Evolutionary conservation across 2,113 vertebrate species (phyloP), one percentile per base, ranked within the genome.

Genomic region (Girardinichthys multiradiatus): DNA sequence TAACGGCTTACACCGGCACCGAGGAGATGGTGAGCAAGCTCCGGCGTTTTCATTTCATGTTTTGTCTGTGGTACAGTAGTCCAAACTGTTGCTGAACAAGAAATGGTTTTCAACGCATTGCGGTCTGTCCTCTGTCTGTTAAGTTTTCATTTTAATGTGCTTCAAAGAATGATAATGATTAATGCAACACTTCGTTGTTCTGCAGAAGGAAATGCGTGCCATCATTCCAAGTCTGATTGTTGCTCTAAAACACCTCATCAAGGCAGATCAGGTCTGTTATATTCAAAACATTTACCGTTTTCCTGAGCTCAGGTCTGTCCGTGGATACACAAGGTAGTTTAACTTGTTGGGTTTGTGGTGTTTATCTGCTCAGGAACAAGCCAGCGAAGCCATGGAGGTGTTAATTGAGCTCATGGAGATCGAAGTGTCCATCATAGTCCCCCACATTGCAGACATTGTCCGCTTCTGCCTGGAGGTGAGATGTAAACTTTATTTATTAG

Each of bases 341-440:
- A 14, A 30, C 2, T 37, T 1, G 68, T 13, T 58, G 10, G 7
- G 6, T 68, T 26, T 85, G 24, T 83, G 15, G 21, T 57, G 15
- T 77, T 2, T 72, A 17, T 88, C 42, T 67, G 7, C n/a, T 12
- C 74, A 98, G 96, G 83, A 87, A 57, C 95, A 96, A 67, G 96
- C 96, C 64, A 93, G 95, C 19, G 95, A 97, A 68, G 94, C 94
- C 4, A 92, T 98, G 93, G 96, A 98, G 81, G 95, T 95, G 31
- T 94, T 98, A 26, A 95, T 96, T 81, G 96, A 96, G 84, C 91
- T 98, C 64, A 93, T 97, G 87, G 96, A 97, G 84, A 95, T 94
- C 0, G 95, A 96, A 68, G 89, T 96, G 35, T 94, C 95, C 9
- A 88, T 97, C 72, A 88, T 97, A 4, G 92, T 94, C 6, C 95